Base-by-base conservation (phyloP, 2,797 vertebrate genomes). In the Netta rufina region DNA sequence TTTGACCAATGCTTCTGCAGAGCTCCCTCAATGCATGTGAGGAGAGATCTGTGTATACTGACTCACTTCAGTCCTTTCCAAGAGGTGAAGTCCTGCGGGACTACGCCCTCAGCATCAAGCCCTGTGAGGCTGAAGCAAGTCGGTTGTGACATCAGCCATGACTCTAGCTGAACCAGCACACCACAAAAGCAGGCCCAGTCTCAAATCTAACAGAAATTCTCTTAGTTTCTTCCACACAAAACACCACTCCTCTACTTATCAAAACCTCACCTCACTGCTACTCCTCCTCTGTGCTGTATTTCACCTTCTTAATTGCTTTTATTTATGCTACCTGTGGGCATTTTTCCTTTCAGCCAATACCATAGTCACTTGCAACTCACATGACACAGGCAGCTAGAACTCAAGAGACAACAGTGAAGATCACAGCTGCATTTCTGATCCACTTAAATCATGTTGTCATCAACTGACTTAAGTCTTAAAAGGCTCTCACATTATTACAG, bases 21-120 rank as follows among this genome's bases (percentile, higher is more conserved):
- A 3, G 60, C 49, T 87, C 33, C 62, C 53, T 38, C 16, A 1
- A 41, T 8, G 53, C 30, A 53, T 0, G 0, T 0, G 0, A 73
- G 15, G 12, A 60, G 28, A 38, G 28, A 38, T 39, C 39, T 60
- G 21, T 24, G 7, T 2, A 6, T 28, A 5, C 33, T 36, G 9
- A 69, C 20, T 30, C 17, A 4, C 27, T 57, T 71, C 11, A 64
- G 39, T 30, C 39, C 39, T 64, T 64, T 64, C 39, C 28, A 30
- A 32, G 39, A 32, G 20, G 39, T 30, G 20, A 64, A 64, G 39
- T 64, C 39, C 39, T 64, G 39, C 1, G 8, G 28, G 62, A 5
- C 17, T 39, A 64, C 18, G 2, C 19, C 36, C 36, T 69, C 61
- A 36, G 43, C 24, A 38, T 1, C 6, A 27, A 69, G n/a, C 33